These are phyloP conservation scores for Harpagoxenus sublaevis DNA, from an alignment of 2,888 invertebrate genomes.

Conservation along the genomic window DNA sequence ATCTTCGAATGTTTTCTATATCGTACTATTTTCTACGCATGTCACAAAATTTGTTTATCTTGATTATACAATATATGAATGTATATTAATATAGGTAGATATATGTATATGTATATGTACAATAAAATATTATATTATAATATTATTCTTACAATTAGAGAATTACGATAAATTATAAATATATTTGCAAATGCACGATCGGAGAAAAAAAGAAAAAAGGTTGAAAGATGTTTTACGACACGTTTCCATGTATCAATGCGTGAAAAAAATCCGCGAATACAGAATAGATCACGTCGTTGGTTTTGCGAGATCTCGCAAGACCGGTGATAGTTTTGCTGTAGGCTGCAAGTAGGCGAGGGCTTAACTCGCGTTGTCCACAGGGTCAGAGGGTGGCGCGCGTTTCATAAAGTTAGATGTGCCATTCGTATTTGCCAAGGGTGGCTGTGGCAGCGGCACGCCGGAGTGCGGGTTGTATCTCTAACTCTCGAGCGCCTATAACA, in stretches of 20 bases:
- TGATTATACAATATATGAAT: background rate
- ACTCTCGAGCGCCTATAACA: slow-evolving; percentile 80
- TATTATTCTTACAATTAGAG: background rate
- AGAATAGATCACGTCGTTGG: background rate
- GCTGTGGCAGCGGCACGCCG: slow-evolving; percentile 62
- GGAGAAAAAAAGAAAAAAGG: background rate
- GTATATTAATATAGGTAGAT: no score
- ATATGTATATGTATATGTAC: background rate
- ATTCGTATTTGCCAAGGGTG: slow-evolving; percentile 75
- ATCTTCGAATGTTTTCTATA: background rate
- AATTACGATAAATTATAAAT: background rate
- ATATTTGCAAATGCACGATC: background rate
- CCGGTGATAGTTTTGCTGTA: background rate
- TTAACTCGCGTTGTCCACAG: slow-evolving; percentile 31
- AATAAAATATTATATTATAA: background rate
- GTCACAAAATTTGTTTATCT: background rate
- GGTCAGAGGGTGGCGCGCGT: slow-evolving; percentile 62
- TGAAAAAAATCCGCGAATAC: background rate
- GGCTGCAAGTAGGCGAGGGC: background rate
- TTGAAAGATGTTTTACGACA: background rate
- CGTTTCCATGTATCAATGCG: background rate
- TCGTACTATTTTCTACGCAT: background rate
- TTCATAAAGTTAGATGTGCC: slow-evolving; percentile 80
- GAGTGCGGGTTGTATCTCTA: slow-evolving; percentile 77
- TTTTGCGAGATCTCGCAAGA: background rate